Evolutionary conservation across 2,888 invertebrate species (phyloP).

Genomic region (Ctenicera cuprea): DNA sequence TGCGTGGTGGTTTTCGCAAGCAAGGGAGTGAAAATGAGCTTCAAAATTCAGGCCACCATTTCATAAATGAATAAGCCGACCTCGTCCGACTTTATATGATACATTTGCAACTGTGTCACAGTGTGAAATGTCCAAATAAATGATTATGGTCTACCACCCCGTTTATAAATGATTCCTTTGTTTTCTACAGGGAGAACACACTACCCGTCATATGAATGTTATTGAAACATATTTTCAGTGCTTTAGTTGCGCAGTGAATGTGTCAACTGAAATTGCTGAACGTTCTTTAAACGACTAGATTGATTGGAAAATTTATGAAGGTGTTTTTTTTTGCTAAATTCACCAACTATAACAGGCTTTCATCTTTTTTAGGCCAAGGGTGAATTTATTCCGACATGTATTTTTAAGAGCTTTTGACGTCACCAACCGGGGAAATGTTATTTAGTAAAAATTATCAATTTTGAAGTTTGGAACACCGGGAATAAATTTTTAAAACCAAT

Average conservation of each 20-base stretch:
- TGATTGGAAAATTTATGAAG: too few species aligned
- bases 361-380: too few species aligned
- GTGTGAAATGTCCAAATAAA: conserved; percentile 2
- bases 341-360: too few species aligned
- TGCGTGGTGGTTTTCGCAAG: neutral
- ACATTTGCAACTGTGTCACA: conserved; percentile 4
- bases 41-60: neutral
- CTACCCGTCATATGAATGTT: conserved; percentile 15
- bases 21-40: conserved; percentile 5
- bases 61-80: neutral
- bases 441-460: too few species aligned
- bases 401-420: too few species aligned
- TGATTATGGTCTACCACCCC: conserved; percentile 24
- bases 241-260: neutral
- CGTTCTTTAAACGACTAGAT: neutral
- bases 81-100: conserved; percentile 14
- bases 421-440: too few species aligned
- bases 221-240: conserved; percentile 7
- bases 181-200: neutral
- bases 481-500: too few species aligned
- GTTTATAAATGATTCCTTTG: conserved; percentile 19
- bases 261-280: neutral
- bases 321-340: too few species aligned
- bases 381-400: too few species aligned
- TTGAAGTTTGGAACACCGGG: too few species aligned